A percentile compares a stretch with the other conserved stretches of the same genome.
Conservation (phyloP, 1,140 invertebrate genomes). For the Rhagoletis pomonella region DNA sequence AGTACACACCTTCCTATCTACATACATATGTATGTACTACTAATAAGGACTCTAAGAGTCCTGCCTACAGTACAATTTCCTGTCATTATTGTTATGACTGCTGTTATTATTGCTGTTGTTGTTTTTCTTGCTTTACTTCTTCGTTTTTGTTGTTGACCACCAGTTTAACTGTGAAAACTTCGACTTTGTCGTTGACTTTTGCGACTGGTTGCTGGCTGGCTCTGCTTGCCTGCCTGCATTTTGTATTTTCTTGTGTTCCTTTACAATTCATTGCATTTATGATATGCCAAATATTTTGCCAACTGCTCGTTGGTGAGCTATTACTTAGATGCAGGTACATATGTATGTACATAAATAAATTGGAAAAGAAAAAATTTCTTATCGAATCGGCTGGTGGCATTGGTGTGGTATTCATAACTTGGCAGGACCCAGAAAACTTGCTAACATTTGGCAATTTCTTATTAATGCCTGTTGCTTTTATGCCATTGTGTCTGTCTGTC, state of each 20-base stretch:
- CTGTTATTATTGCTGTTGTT: constrained; percentile 25
- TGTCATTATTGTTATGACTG: constrained; percentile 48
- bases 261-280: constrained; percentile 48
- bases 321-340: not conserved
- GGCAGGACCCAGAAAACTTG: not conserved
- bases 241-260: not conserved
- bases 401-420: not conserved
- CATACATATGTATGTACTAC: too few relatives aligned
- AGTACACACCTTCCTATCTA: not conserved
- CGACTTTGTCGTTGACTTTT: constrained; percentile 35
- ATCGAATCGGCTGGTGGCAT: not conserved
- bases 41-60: not conserved
- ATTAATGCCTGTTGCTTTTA: constrained; percentile 26
- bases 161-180: not conserved
- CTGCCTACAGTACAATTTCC: constrained; percentile 23
- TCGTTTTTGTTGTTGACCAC: constrained; percentile 31
- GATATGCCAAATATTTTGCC: constrained; percentile 44
- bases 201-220: too few relatives aligned
- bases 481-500: not conserved
- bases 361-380: not conserved
- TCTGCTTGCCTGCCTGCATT: not conserved
- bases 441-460: not conserved
- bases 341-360: not conserved
- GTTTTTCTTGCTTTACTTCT: not conserved
- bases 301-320: not conserved